Conservation (phyloP, 2,888 invertebrate species). For the Calameuta pallipes region DNA sequence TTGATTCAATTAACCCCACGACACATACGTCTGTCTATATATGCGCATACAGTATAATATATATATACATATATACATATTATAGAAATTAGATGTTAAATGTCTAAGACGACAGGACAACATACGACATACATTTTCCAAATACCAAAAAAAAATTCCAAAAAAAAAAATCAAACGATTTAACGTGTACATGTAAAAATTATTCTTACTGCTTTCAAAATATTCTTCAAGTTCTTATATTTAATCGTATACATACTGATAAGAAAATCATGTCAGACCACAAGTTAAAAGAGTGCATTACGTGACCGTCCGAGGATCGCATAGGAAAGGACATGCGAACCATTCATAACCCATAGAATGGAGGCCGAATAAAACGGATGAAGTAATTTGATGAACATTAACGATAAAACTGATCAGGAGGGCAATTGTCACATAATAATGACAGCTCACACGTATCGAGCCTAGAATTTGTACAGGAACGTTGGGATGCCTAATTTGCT, state of each 20-base stretch:
- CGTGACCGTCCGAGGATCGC: background rate
- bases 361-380: conserved; percentile 6
- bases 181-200: background rate
- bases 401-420: conserved; percentile 18
- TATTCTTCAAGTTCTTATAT: background rate
- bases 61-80: background rate
- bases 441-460: conserved; percentile 9
- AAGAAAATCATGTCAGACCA: background rate
- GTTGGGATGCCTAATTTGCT: background rate
- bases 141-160: background rate
- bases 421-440: conserved; percentile 22
- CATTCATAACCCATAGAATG: background rate
- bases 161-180: background rate
- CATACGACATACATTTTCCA: background rate
- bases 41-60: conserved; percentile 14
- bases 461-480: background rate
- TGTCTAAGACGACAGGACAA: background rate
- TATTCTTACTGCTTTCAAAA: background rate
- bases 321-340: background rate
- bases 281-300: background rate
- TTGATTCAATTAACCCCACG: conserved; percentile 63
- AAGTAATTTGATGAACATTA: conserved; percentile 21
- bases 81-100: too few species aligned
- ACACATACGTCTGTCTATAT: conserved; percentile 35
- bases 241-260: background rate